Percentiles rank a stretch among this genome's conserved stretches.
Conservation (phyloP, 2,113 vertebrate genomes). For the Columba janthina region DNA sequence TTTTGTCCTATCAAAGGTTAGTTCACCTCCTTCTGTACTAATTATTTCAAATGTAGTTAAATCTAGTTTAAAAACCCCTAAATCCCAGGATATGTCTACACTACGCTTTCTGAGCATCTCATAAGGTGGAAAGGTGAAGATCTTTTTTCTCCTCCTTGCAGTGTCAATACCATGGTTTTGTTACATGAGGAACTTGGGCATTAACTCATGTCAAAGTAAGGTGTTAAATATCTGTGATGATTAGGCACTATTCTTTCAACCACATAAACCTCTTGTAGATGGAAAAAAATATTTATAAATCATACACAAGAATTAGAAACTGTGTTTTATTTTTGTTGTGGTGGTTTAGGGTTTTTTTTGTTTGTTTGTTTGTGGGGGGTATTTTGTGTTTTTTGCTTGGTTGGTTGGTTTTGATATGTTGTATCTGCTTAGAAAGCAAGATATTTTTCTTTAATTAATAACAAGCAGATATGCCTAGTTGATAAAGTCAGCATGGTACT, state of each 20-base stretch:
- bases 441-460: neutral
- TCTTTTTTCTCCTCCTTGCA: neutral
- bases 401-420: neutral
- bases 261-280: neutral
- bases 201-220: neutral
- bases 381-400: too few species aligned
- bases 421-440: neutral
- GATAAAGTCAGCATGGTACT: neutral
- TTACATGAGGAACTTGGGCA: accelerated
- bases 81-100: neutral
- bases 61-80: neutral
- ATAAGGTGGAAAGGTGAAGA: neutral
- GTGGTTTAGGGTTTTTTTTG: neutral
- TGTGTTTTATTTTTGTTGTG: neutral
- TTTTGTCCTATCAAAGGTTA: neutral
- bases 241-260: neutral
- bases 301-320: neutral
- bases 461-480: neutral
- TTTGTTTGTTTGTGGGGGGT: too few species aligned
- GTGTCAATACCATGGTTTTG: neutral
- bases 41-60: neutral
- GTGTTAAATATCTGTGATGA: neutral
- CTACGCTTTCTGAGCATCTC: neutral
- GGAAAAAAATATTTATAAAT: neutral
- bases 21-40: neutral